Percentiles rank a stretch among this genome's conserved stretches.
Conservation (phyloP, 2,797 vertebrate genomes). For the Falco rusticolus region DNA sequence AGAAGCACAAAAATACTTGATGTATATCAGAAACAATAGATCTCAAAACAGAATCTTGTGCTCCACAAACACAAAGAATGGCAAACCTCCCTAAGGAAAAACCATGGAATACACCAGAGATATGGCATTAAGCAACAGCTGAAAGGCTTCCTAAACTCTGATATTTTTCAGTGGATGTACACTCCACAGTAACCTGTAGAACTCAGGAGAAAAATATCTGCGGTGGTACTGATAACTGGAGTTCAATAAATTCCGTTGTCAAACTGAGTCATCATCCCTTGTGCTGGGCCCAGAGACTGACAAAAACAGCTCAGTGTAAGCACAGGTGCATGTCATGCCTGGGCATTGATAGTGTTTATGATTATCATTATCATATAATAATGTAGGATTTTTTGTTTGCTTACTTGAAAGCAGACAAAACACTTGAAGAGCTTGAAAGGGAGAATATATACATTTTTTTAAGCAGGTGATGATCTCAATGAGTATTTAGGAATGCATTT, state of each 20-base stretch:
- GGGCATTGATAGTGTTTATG: not conserved
- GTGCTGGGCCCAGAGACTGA: not conserved
- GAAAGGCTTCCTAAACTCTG: not conserved
- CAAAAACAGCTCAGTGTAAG: not conserved
- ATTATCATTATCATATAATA: not conserved
- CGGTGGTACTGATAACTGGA: not conserved
- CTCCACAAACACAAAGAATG: not conserved
- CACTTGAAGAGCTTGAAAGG: not conserved
- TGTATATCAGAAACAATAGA: not conserved
- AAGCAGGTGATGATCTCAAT: not conserved
- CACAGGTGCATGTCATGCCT: rapidly evolving
- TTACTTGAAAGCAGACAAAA: not conserved
- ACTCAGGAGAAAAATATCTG: not conserved
- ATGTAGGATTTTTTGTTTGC: not conserved
- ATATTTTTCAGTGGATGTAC: not conserved
- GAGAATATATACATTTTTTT: not conserved
- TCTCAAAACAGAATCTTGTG: not conserved
- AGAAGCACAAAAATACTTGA: not conserved
- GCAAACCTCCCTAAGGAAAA: not conserved
- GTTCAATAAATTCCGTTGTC: not conserved
- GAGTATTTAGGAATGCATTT: not conserved
- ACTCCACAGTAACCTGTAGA: not conserved
- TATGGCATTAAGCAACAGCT: not conserved
- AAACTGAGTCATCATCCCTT: not conserved
- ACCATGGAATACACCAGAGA: not conserved